phyloP scores from a whole-genome alignment of 2,797 vertebrate species.

The Spatula clypeata region DNA sequence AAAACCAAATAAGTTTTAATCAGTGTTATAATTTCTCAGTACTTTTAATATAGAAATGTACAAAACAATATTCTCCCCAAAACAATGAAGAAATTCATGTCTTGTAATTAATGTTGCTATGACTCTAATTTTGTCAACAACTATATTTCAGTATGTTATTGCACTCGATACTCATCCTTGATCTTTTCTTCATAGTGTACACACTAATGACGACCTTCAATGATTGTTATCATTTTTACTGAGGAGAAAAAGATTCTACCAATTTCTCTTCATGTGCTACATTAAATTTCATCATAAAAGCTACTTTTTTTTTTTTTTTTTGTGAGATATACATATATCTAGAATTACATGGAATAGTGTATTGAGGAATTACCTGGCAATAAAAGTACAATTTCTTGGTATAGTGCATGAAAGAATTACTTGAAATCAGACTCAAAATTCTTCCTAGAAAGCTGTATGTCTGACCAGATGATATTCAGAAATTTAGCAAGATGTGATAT shows the following conservation, averaged over 20 bases:
- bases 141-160: not conserved
- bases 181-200: not conserved
- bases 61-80: not conserved
- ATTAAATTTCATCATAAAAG: not conserved
- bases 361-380: not conserved
- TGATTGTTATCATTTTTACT: not conserved
- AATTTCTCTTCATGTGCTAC: not conserved
- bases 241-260: not conserved
- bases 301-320: not conserved
- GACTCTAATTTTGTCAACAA: not conserved
- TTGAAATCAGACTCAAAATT: not conserved
- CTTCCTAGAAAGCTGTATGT: not conserved
- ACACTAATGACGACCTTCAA: not conserved
- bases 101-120: not conserved
- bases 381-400: not conserved
- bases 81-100: not conserved
- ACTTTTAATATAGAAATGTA: not conserved
- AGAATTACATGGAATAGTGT: not conserved
- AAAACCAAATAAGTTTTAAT: not conserved
- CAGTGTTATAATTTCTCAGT: not conserved
- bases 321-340: not conserved
- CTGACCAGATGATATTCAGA: not conserved
- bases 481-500: not conserved
- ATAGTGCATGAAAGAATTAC: not conserved
- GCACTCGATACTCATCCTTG: not conserved